Base-by-base conservation (phyloP, 1,140 invertebrate genomes). In the Halyomorpha halys region DNA sequence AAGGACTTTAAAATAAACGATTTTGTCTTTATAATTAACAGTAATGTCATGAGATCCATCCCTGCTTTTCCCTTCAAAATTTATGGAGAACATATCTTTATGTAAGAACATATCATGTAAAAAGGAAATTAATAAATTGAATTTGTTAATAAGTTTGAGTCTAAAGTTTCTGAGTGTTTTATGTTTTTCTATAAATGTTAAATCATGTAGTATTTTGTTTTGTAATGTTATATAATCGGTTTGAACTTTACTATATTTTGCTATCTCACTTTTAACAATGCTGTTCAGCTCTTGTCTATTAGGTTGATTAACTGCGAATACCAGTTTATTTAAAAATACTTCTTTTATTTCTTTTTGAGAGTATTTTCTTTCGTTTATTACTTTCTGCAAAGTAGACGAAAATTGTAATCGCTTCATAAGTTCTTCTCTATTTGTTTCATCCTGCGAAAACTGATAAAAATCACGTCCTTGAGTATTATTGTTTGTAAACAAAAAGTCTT, bases 401-500 rank as follows among this genome's bases (percentile, higher is more conserved):
- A 44, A 44, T 44, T 44, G 9, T 44, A 44, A 16, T 44, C 44
- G 44, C 44, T 44, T 44, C 9, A 44, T 11, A 44, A 44, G 44
- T 44, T 44, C 44, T 44, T 44, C 44, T 44, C 44, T 44, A 11
- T 9, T 44, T 44, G 44, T 44, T 44, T 44, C 44, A 9, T 44
- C 44, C 16, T 44, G 44, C 44, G 16, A 44, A 44, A 44, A 44
- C 16, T 16, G 44, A 44, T 44, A 44, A 44, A 44, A 16, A 44
- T 11, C 44, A 44, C 44, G 44, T 44, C 44, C 44, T 44, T 44
- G 9, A 9, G 9, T 16, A 16, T 44, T 11, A 44, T 44, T 16
- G 16, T 44, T 44, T 44, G 44, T 44, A 44, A 44, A 44, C 44
- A 44, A 44, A 44, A 44, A 44, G 44, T 44, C 44, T 44, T 44